Base-by-base conservation (phyloP, 2,113 vertebrate species). In the Takifugu bimaculatus region DNA sequence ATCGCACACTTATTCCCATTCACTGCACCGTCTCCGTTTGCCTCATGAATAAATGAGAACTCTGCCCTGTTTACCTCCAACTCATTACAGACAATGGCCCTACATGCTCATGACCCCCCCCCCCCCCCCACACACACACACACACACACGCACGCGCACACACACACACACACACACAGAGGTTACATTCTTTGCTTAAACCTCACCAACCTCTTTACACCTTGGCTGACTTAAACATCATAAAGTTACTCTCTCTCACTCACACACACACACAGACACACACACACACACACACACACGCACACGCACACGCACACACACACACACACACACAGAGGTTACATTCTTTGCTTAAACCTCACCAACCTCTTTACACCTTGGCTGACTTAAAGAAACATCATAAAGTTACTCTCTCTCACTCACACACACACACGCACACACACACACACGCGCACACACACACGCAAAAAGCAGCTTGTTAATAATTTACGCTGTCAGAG, bases 21-120 rank as follows among this genome's bases (percentile, higher is more conserved):
- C 77, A 85, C 84, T 60, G 81, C 84, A 85, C 83, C 70, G 79
- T 83, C 84, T 83, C 80, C 91, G 76, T 92, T 91, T 91, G 83
- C 83, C 88, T 92, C 85, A 94, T 95, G 84, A 95, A 95, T 94
- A 94, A 94, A 90, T 92, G 79, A 96, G 68, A 70, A 79, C 68
- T 65, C 63, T 68, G 20, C 68, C 72, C 87, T 92, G 91, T 93
- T 92, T 92, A 91, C 86, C 88, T 73, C 27, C 81, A 70, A 55
- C 81, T 88, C 71, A 79, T 88, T 85, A 86, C 68, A 71, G 54
- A 72, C 74, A 48, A 26, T 65, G 72, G 53, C 47, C 73, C 73
- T 65, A 58, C 76, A 20, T 20, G 20, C 20, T 20, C 20, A 20
- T 20, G 20, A 20, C 53, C 63, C 58, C 58, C 71, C 32, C 58